These are phyloP conservation scores for Hypomecis atomaria DNA, from an alignment of 2,888 invertebrate genomes.

Conservation along the genomic window DNA sequence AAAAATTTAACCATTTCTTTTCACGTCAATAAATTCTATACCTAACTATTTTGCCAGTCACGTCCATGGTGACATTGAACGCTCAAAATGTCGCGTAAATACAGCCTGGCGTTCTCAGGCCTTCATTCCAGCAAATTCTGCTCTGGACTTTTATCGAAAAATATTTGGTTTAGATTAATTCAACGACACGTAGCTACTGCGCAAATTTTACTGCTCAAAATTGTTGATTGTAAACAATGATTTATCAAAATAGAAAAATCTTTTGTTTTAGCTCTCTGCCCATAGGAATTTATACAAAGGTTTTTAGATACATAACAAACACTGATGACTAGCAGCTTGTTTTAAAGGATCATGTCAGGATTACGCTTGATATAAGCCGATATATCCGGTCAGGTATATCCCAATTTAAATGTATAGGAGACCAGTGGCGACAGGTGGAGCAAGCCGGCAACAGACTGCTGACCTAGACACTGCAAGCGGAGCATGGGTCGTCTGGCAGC, in stretches of 20 bases:
- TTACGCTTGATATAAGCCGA: no score
- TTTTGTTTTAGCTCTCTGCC: not conserved
- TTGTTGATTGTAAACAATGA: no score
- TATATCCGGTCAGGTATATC: no score
- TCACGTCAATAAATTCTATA: not conserved
- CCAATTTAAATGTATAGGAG: no score
- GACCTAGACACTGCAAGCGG: no score
- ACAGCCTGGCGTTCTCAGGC: conserved; percentile 17
- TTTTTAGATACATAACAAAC: not conserved
- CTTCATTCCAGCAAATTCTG: conserved; percentile 11
- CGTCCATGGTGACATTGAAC: conserved; percentile 6
- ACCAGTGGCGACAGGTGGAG: no score
- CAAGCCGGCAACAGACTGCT: no score
- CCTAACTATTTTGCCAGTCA: conserved; percentile 3
- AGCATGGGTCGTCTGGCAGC: no score
- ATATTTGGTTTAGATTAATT: conserved; percentile 13
- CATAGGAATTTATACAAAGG: not conserved
- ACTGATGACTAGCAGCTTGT: no score
- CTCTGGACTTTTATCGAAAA: conserved; percentile 11
- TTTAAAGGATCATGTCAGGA: no score
- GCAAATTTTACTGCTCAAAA: not conserved
- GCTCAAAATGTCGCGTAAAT: conserved; percentile 8
- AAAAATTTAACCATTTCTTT: not conserved
- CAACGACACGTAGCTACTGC: conserved; percentile 10
- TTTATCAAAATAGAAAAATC: no score